Evolutionary conservation across 1,140 invertebrate species (phyloP).

Genomic region (Bradynema listronoti): DNA sequence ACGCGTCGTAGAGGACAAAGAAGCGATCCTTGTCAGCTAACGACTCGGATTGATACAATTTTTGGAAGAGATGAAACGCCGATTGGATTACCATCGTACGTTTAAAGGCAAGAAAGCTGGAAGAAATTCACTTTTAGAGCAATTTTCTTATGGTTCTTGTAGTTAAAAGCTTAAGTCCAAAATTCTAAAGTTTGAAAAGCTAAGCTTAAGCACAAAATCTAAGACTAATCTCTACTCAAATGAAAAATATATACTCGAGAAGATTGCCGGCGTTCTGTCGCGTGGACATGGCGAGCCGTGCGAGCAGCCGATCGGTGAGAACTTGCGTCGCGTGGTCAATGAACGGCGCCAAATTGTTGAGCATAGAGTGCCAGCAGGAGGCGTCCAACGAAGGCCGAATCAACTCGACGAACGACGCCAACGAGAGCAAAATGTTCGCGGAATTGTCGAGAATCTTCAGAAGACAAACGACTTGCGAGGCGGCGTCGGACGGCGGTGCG

Average conservation of each 20-base stretch:
- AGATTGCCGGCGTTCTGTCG: no score
- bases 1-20: neutral
- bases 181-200: no score
- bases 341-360: neutral
- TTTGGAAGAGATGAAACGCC: constrained; percentile 5
- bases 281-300: neutral
- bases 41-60: neutral
- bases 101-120: constrained; percentile 2
- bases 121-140: no score
- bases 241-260: no score
- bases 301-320: neutral
- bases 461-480: neutral
- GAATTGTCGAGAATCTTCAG: neutral
- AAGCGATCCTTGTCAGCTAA: neutral
- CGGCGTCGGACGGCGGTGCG: neutral
- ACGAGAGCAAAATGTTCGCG: constrained; percentile 3
- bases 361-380: neutral
- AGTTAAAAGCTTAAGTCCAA: no score
- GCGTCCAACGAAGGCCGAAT: neutral
- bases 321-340: neutral
- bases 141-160: no score
- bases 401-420: constrained; percentile 2
- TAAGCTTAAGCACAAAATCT: neutral
- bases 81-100: neutral
- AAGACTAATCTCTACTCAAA: no score